Evolutionary conservation across 1,140 invertebrate genomes (phyloP).

Genomic region (Aethina tumida): DNA sequence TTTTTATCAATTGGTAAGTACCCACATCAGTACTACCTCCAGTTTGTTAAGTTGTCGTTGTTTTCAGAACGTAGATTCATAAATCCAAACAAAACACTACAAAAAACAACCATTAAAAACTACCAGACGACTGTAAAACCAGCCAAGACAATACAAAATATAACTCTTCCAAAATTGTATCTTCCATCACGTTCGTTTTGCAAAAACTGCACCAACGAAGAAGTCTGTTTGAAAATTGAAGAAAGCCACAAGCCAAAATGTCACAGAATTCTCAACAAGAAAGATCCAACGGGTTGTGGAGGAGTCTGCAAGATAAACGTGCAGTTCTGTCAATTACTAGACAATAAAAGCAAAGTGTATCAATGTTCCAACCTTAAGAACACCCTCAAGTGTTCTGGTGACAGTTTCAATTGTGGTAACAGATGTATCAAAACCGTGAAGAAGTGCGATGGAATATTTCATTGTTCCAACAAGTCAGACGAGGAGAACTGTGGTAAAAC

Average conservation of each 20-base stretch:
- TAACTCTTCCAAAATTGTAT: too few relatives aligned
- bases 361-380: constrained; percentile 40
- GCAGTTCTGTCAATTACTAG: constrained; percentile 60
- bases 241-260: constrained; percentile 43
- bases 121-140: constrained; percentile 1
- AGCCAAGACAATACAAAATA: too few relatives aligned
- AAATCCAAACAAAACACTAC: constrained; percentile 2
- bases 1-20: constrained; percentile 26
- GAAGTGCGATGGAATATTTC: constrained; percentile 64
- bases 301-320: constrained; percentile 58
- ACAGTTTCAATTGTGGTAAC: constrained; percentile 61
- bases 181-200: constrained; percentile 2
- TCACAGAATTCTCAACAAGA: constrained; percentile 42
- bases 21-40: constrained; percentile 3
- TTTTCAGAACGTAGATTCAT: constrained; percentile 6
- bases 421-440: constrained; percentile 56
- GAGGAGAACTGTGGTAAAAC: constrained; percentile 66
- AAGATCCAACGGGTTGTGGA: constrained; percentile 63
- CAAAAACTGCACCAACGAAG: constrained; percentile 9
- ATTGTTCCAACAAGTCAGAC: constrained; percentile 73
- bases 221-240: constrained; percentile 28
- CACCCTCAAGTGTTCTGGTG: constrained; percentile 43
- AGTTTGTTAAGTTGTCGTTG: too few relatives aligned
- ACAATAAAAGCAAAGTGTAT: constrained; percentile 39
- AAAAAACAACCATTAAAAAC: constrained; percentile 1